Evolutionary conservation across 2,888 invertebrate species (phyloP).

Genomic region (Rotaria socialis): DNA sequence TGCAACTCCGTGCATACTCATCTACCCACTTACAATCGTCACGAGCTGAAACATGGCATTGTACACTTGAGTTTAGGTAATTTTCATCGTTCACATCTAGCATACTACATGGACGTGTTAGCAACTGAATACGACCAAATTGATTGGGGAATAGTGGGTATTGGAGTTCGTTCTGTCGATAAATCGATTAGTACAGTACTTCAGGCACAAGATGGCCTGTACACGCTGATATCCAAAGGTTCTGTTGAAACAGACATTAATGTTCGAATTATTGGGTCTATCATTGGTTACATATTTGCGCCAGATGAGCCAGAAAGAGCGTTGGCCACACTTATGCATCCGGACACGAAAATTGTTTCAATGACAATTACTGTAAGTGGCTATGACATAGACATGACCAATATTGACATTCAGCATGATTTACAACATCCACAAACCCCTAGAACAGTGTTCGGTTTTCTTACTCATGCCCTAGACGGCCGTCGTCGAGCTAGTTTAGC

Average conservation of each 20-base stretch:
- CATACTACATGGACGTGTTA: slow-evolving; percentile 8
- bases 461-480: background rate
- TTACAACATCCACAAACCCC: slow-evolving; percentile 13
- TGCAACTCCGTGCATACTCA: no score
- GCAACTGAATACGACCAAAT: background rate
- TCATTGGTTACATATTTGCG: background rate
- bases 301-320: background rate
- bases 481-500: background rate
- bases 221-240: slow-evolving; percentile 7
- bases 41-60: background rate
- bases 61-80: slow-evolving; percentile 39
- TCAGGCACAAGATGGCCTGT: slow-evolving; percentile 38
- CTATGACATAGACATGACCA: slow-evolving; percentile 4
- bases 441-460: slow-evolving; percentile 39
- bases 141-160: slow-evolving; percentile 24
- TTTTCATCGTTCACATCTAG: slow-evolving; percentile 42
- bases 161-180: slow-evolving; percentile 28
- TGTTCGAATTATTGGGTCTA: background rate
- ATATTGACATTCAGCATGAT: slow-evolving; percentile 42
- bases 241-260: no score
- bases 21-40: no score
- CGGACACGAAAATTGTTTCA: slow-evolving; percentile 38
- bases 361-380: slow-evolving; percentile 41
- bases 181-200: slow-evolving; percentile 12
- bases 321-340: slow-evolving; percentile 10